Base-by-base conservation (phyloP, 2,113 vertebrate species). In the Raja brachyura region DNA sequence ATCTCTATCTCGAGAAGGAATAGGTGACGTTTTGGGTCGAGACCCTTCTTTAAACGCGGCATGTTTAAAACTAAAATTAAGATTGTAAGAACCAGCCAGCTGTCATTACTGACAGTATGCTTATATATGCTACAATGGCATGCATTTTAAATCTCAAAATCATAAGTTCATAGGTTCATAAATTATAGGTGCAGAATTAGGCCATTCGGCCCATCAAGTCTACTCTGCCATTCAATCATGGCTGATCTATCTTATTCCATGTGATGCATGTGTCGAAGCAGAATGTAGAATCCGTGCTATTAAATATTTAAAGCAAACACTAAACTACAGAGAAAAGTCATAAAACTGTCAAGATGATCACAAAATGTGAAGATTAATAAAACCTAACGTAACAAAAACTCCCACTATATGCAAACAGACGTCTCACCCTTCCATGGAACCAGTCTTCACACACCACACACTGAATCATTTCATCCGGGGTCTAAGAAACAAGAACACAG, bases 381-480 rank as follows among this genome's bases (percentile, higher is more conserved):
- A 22, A 5, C 10, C 56, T 3, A 83, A 48, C 39, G 39, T 48
- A 1, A 25, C 2, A 54, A 28, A 79, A 79, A 33, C 16, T 85
- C 22, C 70, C 25, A n/a, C 28, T 10, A 61, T 13, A n/a, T 16
- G 2, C 14, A n/a, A 63, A 61, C 11, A 59, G 83, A 95, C 33
- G 5, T 90, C 97, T 96, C 96, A 99, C 98, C 97, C 96, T 96
- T 94, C 96, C 97, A 86, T 99, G 98, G 95, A 98, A 98, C 98
- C 98, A 99, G 93, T 99, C 98, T 96, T 99, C 98, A 95, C 98
- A 99, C 93, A 98, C 95, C 79, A 99, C 94, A 94, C 98, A 99
- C 2, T 99, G 98, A 95, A 99, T 98, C 98, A 99, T 99, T 95
- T 99, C 98, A 95, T 99, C 98, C 31, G 97, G 96, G 93, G 97